A percentile compares a stretch with the other conserved stretches of the same genome.
Evolutionary conservation across 2,797 vertebrate genomes (phyloP).

Genomic region (Balearica regulorum): DNA sequence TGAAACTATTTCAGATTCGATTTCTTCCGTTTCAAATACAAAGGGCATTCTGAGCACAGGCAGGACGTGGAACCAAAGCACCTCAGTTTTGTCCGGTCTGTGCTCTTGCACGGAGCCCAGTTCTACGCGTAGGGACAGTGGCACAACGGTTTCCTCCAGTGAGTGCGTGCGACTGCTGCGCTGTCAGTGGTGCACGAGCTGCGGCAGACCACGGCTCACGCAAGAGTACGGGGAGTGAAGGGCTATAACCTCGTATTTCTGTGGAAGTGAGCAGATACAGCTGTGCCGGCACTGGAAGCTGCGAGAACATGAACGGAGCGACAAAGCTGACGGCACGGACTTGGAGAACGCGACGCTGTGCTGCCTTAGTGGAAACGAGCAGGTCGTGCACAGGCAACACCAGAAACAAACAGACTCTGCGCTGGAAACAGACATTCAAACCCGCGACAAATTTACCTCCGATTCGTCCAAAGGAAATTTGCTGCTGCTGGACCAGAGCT

Average conservation of each 20-base stretch:
- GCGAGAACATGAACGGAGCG: background rate
- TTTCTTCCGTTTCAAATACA: background rate
- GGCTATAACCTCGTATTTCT: rapidly evolving
- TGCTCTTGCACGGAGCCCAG: background rate
- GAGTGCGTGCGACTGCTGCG: rapidly evolving
- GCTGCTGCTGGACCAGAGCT: background rate
- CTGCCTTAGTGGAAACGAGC: rapidly evolving
- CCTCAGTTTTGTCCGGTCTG: background rate
- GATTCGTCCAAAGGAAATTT: background rate
- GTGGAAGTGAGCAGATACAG: background rate
- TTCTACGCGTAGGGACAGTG: background rate
- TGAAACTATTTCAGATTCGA: background rate
- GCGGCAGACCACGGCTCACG: rapidly evolving
- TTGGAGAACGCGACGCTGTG: rapidly evolving
- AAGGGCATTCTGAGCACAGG: background rate
- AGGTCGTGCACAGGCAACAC: rapidly evolving
- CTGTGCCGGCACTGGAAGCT: background rate
- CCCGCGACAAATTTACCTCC: background rate
- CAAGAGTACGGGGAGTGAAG: background rate
- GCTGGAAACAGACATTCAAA: background rate
- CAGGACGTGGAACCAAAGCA: background rate
- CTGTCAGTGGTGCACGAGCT: rapidly evolving
- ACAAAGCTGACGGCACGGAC: background rate
- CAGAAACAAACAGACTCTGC: background rate
- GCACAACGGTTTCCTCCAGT: background rate